Percentiles rank a stretch among this genome's conserved stretches.
These are phyloP conservation scores for Graptemys geographica DNA, from an alignment of 2,797 vertebrate genomes.

Conservation along the genomic window DNA sequence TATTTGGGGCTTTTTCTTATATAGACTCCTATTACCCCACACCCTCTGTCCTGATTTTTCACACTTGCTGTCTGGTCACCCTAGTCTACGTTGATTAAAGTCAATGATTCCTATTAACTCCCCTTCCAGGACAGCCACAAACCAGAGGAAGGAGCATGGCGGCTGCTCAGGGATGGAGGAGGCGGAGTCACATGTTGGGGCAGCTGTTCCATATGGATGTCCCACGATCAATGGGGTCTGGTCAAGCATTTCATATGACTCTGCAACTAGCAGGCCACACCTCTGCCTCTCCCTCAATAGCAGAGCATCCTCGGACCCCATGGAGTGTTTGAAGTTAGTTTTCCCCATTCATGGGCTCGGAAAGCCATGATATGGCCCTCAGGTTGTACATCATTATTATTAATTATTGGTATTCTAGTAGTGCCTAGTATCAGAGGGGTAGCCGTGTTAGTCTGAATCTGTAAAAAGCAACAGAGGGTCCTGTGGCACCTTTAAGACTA, in stretches of 20 bases:
- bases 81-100: neutral
- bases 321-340: neutral
- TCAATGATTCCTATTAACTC: neutral
- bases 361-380: neutral
- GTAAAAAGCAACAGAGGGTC: no score
- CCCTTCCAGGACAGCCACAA: neutral
- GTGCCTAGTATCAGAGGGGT: neutral
- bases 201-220: neutral
- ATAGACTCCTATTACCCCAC: no score
- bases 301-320: neutral
- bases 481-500: no score
- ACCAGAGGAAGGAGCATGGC: neutral
- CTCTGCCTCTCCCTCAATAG: fast-evolving
- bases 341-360: neutral
- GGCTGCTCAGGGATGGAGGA: neutral
- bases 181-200: neutral
- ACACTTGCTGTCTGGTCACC: no score
- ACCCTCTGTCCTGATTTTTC: no score
- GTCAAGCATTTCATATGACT: neutral
- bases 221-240: neutral
- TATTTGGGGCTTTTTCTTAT: no score
- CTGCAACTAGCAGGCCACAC: neutral
- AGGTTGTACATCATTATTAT: neutral
- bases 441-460: no score
- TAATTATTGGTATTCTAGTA: neutral